Evolutionary conservation across 37 sponge, comb jelly and placozoan species (phyloP), one percentile per base, ranked within the genome.

Genomic region (Axinella damicornis): DNA sequence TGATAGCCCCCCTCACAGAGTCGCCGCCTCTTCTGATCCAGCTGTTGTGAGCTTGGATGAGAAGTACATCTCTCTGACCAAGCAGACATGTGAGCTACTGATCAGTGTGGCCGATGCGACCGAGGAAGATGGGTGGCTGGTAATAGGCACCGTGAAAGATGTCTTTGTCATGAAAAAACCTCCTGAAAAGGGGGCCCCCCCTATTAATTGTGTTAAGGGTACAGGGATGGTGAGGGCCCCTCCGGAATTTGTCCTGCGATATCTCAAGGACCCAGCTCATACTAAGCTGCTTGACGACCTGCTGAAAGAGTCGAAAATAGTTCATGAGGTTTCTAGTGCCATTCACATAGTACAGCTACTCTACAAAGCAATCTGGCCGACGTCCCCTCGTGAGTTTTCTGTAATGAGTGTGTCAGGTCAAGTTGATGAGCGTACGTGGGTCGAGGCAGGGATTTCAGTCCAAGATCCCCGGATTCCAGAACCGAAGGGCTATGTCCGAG

Each of bases 331-430:
- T 19, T 59, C 74, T 20, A 21, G 62, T 22, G 73, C 82, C 0
- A 63, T 86, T 19, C 65, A 60, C 4, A n/a, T 86, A 11, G 56
- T 82, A 5, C 83, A 86, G 0, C 65, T 95, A 14, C 58, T 77
- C 31, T 95, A 91, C 72, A 84, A 91, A 36, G 76, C 90, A 0
- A 80, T 95, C 36, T 87, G 92, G 83, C 95, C 95, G 0, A 95
- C 95, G 11, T 41, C 90, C 12, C 79, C 86, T 11, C 77, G 95
- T 38, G 95, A 95, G 37, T 89, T 95, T 39, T 54, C 41, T n/a
- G 18, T 81, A 4, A 53, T 95, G 67, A 79, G 64, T 54, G 64
- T 77, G 22, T 24, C 65, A 2, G 83, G 83, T 22, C 74, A 68
- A 31, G 40, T 65, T 22, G 79, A 93, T 37, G 37, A 27, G 15